These are phyloP conservation scores for Lycocerus yunnanus DNA, from an alignment of 2,888 invertebrate genomes.

Conservation along the genomic window DNA sequence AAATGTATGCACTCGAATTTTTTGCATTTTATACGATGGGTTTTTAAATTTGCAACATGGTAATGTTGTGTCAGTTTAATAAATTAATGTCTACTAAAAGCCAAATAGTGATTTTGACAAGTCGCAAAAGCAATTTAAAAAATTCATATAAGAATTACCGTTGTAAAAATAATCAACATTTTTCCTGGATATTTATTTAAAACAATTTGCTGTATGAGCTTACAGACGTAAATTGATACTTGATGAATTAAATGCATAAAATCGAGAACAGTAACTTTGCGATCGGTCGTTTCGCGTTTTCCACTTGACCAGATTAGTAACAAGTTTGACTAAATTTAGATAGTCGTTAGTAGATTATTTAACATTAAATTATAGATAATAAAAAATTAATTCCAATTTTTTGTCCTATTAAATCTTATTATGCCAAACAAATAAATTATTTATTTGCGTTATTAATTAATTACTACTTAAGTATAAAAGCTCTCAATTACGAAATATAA, in stretches of 20 bases:
- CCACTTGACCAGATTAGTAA: background rate
- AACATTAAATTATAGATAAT: background rate
- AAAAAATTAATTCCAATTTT: background rate
- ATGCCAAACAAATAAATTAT: background rate
- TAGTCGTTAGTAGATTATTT: background rate
- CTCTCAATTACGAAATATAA: background rate
- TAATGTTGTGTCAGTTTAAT: constrained; percentile 13
- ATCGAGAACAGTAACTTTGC: background rate
- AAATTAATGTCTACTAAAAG: constrained; percentile 10
- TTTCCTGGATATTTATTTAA: background rate
- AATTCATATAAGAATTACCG: background rate
- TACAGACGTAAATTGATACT: background rate
- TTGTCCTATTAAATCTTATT: background rate
- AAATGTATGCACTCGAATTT: background rate
- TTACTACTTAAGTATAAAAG: background rate
- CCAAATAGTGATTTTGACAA: background rate
- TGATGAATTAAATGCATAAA: background rate
- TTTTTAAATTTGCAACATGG: constrained; percentile 15
- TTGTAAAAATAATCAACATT: background rate
- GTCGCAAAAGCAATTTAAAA: background rate
- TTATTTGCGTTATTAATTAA: background rate
- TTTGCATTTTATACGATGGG: constrained; percentile 6
- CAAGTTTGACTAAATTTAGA: background rate
- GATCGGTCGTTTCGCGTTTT: background rate
- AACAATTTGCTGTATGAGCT: background rate